Evolutionary conservation across 2,888 invertebrate genomes (phyloP).

Genomic region (Antheraea assamensis): DNA sequence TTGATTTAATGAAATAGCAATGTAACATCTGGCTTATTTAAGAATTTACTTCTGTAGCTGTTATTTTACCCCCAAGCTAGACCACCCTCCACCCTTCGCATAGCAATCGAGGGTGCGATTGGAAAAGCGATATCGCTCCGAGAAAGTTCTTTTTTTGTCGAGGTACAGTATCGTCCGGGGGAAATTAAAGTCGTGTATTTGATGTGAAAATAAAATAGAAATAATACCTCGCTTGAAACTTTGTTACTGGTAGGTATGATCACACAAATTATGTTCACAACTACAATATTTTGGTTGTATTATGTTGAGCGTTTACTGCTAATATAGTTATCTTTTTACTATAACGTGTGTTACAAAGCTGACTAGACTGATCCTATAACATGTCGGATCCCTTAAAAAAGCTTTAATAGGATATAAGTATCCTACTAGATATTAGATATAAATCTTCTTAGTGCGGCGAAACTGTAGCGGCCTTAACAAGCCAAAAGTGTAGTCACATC

Average conservation of each 20-base stretch:
- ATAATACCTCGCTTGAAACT: conserved; percentile 24
- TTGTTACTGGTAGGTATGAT: not conserved
- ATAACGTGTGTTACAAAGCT: not conserved
- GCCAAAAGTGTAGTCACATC: too few relatives aligned
- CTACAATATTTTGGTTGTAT: not conserved
- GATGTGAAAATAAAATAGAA: conserved; percentile 25
- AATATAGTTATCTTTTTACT: not conserved
- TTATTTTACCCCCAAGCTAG: conserved; percentile 48
- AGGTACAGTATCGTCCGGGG: conserved; percentile 34
- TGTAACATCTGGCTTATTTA: not conserved
- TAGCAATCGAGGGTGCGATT: conserved; percentile 52
- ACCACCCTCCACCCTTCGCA: conserved; percentile 30
- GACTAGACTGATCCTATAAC: not conserved
- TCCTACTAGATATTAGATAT: too few relatives aligned
- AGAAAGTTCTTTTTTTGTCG: conserved; percentile 54
- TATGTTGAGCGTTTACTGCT: not conserved
- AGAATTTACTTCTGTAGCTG: conserved; percentile 57
- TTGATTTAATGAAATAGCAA: not conserved
- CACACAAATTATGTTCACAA: not conserved
- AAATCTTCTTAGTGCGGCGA: too few relatives aligned
- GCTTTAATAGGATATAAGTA: not conserved
- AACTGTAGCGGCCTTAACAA: too few relatives aligned
- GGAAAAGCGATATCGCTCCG: conserved; percentile 63
- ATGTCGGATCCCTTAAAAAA: not conserved
- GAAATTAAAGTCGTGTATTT: conserved; percentile 53